These are phyloP conservation scores for Scomber japonicus DNA, from an alignment of 2,113 vertebrate genomes.

Conservation along the genomic window DNA sequence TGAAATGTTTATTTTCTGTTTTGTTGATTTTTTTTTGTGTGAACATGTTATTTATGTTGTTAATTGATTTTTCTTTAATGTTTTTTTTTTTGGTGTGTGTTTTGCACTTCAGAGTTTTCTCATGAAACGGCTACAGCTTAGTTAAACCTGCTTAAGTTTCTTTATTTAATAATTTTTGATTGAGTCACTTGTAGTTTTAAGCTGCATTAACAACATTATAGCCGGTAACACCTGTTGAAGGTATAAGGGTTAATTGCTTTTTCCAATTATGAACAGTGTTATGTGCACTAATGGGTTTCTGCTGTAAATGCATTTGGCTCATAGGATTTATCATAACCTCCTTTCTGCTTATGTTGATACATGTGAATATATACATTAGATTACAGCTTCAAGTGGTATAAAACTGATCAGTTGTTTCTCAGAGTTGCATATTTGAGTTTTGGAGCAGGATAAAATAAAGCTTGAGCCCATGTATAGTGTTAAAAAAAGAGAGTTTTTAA, in stretches of 20 bases:
- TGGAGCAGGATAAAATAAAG: not conserved
- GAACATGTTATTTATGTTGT: not conserved
- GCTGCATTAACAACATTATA: not conserved
- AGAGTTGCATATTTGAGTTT: slow-evolving; percentile 13
- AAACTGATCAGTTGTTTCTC: not conserved
- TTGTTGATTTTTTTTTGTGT: not conserved
- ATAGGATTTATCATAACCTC: slow-evolving; percentile 27
- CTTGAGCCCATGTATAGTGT: not conserved
- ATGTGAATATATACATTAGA: slow-evolving; percentile 8
- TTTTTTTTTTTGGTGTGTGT: not conserved
- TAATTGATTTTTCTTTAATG: not conserved
- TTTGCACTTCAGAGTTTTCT: not conserved
- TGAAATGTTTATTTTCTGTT: slow-evolving; percentile 9
- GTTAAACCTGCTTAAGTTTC: not conserved
- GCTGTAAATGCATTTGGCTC: slow-evolving; percentile 49
- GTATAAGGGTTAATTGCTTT: not conserved
- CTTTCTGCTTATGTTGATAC: slow-evolving; percentile 44
- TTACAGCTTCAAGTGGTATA: not conserved
- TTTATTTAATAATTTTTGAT: not conserved
- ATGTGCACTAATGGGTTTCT: slow-evolving; percentile 42
- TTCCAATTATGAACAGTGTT: not conserved
- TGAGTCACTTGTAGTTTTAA: not conserved
- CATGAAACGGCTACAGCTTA: not conserved
- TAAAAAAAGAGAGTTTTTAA: slow-evolving; percentile 8
- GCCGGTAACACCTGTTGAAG: not conserved